Conservation (phyloP, 2,113 vertebrate genomes). For the Halcyon malimbica region DNA sequence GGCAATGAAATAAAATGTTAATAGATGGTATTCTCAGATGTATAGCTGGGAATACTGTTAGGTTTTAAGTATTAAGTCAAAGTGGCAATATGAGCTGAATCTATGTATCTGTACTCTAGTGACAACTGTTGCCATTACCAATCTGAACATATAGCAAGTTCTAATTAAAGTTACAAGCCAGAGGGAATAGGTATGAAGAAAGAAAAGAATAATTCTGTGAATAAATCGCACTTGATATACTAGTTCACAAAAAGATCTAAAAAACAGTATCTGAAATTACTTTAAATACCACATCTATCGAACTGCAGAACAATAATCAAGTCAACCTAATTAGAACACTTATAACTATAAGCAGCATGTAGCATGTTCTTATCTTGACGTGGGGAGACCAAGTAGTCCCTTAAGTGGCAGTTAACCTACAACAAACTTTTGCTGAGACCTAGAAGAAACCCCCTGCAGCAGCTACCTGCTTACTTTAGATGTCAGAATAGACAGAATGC, state of each 20-base stretch:
- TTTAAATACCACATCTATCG: conserved; percentile 75
- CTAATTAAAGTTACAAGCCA: conserved; percentile 83
- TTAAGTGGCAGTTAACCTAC: conserved; percentile 3
- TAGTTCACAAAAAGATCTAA: conserved; percentile 73
- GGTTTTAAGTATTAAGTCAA: conserved; percentile 52
- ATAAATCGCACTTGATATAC: conserved; percentile 78
- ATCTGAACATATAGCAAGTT: conserved; percentile 69
- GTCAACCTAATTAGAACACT: conserved; percentile 72
- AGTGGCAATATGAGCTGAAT: conserved; percentile 38
- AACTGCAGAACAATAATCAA: conserved; percentile 73
- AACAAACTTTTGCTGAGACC: conserved; percentile 5
- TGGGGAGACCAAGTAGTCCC: neutral
- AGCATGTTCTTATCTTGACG: conserved; percentile 62
- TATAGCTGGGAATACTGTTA: conserved; percentile 17
- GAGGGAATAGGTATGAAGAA: conserved; percentile 74
- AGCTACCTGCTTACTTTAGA: neutral
- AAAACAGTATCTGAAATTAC: conserved; percentile 76
- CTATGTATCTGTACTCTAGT: conserved; percentile 48
- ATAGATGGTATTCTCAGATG: conserved; percentile 9
- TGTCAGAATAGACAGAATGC: neutral
- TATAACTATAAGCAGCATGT: conserved; percentile 19
- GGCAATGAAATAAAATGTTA: conserved; percentile 30
- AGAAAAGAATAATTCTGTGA: conserved; percentile 71
- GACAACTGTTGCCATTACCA: conserved; percentile 69
- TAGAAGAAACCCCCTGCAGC: neutral